Evolutionary conservation across 2,888 invertebrate genomes (phyloP).

Genomic region (Apoda limacodes): DNA sequence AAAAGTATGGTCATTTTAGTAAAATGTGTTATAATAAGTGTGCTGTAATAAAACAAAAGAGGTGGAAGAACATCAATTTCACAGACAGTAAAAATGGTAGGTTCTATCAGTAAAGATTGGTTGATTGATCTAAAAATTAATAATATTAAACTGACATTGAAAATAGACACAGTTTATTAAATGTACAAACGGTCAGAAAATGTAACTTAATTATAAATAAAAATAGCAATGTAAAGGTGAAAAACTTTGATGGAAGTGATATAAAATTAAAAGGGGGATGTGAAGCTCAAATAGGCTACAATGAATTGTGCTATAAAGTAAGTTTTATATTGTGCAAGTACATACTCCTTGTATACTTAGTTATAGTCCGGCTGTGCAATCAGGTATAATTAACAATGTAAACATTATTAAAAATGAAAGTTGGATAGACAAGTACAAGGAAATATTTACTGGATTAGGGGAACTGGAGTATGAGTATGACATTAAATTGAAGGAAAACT

Average conservation of each 20-base stretch:
- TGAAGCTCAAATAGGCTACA: too few species aligned
- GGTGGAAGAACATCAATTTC: too few species aligned
- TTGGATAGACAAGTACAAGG: neutral
- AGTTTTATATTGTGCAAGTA: constrained; percentile 2
- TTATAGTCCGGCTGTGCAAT: constrained; percentile 1
- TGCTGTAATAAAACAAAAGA: neutral
- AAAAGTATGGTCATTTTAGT: neutral
- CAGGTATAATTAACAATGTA: constrained; percentile 2
- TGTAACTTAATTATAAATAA: constrained; percentile 1
- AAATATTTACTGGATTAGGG: constrained; percentile 5
- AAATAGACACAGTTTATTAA: constrained; percentile 7
- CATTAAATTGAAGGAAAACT: constrained; percentile 3
- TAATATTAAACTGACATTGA: neutral
- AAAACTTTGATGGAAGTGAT: neutral
- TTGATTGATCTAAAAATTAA: constrained; percentile 2
- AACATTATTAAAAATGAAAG: too few species aligned
- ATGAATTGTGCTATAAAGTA: too few species aligned
- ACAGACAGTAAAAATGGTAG: too few species aligned
- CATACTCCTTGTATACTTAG: constrained; percentile 1
- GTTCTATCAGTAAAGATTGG: constrained; percentile 2
- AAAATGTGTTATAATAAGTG: constrained; percentile 1
- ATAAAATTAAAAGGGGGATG: neutral
- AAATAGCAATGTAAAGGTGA: neutral
- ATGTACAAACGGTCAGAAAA: neutral
- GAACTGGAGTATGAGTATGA: constrained; percentile 4